Conservation (phyloP, 2,888 invertebrate species). For the Oligia strigilis region DNA sequence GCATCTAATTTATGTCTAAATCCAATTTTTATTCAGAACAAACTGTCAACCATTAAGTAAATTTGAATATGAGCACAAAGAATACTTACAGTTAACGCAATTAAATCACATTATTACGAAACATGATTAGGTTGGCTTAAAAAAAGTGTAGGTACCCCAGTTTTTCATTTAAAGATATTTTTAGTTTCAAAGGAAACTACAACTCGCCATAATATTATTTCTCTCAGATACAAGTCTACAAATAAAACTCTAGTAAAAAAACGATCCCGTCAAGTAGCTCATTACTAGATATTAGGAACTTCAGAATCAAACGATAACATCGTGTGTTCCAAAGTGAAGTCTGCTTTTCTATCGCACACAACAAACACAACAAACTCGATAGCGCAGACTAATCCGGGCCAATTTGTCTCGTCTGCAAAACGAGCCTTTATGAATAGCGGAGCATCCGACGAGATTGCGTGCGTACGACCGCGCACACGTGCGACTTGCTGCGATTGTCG, state of each 20-base stretch:
- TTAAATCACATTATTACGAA: not conserved
- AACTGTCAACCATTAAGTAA: not conserved
- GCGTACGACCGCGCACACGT: not conserved
- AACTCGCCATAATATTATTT: not conserved
- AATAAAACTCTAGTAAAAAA: not conserved
- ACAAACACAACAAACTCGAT: conserved; percentile 33
- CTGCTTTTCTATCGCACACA: conserved; percentile 16
- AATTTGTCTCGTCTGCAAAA: conserved; percentile 49
- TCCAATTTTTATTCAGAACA: not conserved
- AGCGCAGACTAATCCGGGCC: conserved; percentile 42
- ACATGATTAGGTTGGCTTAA: not conserved
- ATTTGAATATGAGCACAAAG: not conserved
- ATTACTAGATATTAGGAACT: not conserved
- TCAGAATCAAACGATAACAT: not conserved
- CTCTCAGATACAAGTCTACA: not conserved
- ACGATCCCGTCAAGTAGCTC: not conserved
- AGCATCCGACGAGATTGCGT: conserved; percentile 42
- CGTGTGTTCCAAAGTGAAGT: conserved; percentile 10
- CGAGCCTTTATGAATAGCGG: conserved; percentile 57
- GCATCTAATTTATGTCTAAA: not conserved
- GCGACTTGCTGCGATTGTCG: conserved; percentile 4
- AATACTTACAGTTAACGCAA: not conserved
- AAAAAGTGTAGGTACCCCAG: not conserved
- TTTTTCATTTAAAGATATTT: not conserved
- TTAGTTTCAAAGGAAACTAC: not conserved